Evolutionary conservation across 2,888 invertebrate genomes (phyloP).

Genomic region (Cremastobaeus sp.): DNA sequence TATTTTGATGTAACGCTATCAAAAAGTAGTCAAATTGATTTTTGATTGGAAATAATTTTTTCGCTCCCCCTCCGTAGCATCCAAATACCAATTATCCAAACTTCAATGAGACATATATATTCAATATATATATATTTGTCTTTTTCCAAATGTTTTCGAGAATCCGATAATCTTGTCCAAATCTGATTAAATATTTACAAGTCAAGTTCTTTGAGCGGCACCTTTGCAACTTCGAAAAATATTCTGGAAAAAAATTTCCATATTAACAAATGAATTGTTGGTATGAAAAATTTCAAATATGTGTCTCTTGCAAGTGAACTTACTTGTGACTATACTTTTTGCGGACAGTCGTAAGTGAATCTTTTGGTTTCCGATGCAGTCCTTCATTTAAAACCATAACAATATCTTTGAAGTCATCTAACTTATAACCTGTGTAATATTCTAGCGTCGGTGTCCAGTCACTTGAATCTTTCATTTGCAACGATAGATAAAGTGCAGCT

Average conservation of each 20-base stretch:
- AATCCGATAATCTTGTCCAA: slow-evolving; percentile 14
- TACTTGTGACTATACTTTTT: slow-evolving; percentile 96
- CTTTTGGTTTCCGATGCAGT: slow-evolving; percentile 87
- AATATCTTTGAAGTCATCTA: slow-evolving; percentile 86
- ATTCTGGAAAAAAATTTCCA: slow-evolving; percentile 80
- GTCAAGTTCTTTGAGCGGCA: slow-evolving; percentile 81
- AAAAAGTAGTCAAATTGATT: slow-evolving; percentile 16
- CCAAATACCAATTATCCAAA: slow-evolving; percentile 1
- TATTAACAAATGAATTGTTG: not conserved
- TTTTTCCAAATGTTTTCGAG: slow-evolving; percentile 17
- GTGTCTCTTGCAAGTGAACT: slow-evolving; percentile 68
- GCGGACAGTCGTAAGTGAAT: slow-evolving; percentile 89
- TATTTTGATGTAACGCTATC: slow-evolving; percentile 14
- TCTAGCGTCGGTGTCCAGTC: slow-evolving; percentile 87
- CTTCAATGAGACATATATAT: slow-evolving; percentile 22
- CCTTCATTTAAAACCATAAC: slow-evolving; percentile 87
- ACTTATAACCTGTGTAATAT: slow-evolving; percentile 89
- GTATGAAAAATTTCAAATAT: not conserved
- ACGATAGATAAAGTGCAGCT: slow-evolving; percentile 91
- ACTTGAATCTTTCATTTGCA: slow-evolving; percentile 88
- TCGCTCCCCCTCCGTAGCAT: not conserved
- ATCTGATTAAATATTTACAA: slow-evolving; percentile 66
- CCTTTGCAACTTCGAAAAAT: slow-evolving; percentile 94
- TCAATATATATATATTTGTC: slow-evolving; percentile 34
- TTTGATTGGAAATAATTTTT: slow-evolving; percentile 9